Percentiles rank a stretch among this genome's conserved stretches.
These are phyloP conservation scores for Coracias cyanogaster DNA, from an alignment of 2,797 vertebrate genomes.

Conservation along the genomic window DNA sequence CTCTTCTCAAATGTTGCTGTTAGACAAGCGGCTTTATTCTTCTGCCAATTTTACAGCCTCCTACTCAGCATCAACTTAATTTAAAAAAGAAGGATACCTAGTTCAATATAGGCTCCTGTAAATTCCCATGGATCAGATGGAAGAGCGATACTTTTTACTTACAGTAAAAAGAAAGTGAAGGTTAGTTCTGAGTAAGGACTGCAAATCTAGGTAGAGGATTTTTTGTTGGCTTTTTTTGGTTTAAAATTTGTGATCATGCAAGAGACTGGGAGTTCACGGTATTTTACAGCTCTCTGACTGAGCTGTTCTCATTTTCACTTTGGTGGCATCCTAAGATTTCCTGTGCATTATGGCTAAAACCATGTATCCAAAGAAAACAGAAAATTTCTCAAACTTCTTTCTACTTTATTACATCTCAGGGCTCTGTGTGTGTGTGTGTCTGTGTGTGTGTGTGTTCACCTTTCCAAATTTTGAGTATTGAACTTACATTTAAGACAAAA, in stretches of 20 bases:
- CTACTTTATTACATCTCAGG: not conserved
- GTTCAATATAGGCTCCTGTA: not conserved
- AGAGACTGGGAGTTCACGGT: not conserved
- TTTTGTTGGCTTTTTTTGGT: not conserved
- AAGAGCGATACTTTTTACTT: not conserved
- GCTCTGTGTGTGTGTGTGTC: not conserved
- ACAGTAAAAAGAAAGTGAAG: not conserved
- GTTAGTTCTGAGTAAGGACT: not conserved
- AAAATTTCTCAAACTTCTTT: not conserved
- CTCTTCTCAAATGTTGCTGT: not conserved
- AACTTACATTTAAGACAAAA: not conserved
- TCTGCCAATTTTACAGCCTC: not conserved
- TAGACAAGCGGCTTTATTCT: conserved; percentile 34
- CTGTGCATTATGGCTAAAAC: not conserved
- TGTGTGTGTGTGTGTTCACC: not conserved
- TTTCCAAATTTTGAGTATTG: not conserved
- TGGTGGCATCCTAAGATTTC: not conserved
- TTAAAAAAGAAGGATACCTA: not conserved
- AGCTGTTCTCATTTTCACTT: not conserved
- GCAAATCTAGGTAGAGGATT: not conserved
- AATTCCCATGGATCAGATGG: not conserved
- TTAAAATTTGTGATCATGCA: not conserved
- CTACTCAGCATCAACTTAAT: conserved; percentile 1
- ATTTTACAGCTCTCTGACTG: not conserved
- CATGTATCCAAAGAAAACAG: not conserved